A percentile compares a stretch with the other conserved stretches of the same genome.
These are phyloP conservation scores for Drosophila nr. perissopoda DNA, from an alignment of 2,888 invertebrate genomes.

Conservation along the genomic window DNA sequence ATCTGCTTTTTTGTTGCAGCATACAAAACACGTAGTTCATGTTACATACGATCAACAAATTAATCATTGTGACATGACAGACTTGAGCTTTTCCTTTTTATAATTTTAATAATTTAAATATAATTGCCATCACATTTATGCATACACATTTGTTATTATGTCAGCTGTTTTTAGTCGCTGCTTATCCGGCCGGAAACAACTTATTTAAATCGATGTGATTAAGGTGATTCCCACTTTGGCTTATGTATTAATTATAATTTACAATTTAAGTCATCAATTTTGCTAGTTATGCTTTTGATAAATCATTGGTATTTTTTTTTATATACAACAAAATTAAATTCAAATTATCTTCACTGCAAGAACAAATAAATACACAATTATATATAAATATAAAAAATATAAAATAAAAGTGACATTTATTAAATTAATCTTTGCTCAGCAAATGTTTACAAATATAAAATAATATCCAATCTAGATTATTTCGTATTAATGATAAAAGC, in stretches of 20 bases:
- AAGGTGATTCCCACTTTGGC: neutral
- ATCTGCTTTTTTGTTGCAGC: neutral
- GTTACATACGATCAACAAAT: slow-evolving; percentile 15
- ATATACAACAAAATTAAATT: neutral
- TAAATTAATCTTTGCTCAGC: neutral
- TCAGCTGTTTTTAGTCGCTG: neutral
- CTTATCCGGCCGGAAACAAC: neutral
- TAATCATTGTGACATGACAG: slow-evolving; percentile 13
- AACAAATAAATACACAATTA: neutral
- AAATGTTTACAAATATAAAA: neutral
- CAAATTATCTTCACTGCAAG: neutral
- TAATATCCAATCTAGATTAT: neutral
- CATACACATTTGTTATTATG: neutral
- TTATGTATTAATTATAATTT: neutral
- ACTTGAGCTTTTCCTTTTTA: neutral
- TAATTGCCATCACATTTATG: neutral
- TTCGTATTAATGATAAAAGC: neutral
- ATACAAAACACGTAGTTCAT: slow-evolving; percentile 17
- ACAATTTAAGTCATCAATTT: neutral
- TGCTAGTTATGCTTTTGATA: neutral
- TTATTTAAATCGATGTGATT: neutral
- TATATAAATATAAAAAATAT: neutral
- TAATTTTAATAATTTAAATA: neutral
- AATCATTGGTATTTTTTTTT: neutral
- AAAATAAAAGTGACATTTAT: neutral